Percentiles rank a stretch among this genome's conserved stretches.
phyloP scores from a whole-genome alignment of 1,140 invertebrate genomes.

The Hypsibius dujardini region DNA sequence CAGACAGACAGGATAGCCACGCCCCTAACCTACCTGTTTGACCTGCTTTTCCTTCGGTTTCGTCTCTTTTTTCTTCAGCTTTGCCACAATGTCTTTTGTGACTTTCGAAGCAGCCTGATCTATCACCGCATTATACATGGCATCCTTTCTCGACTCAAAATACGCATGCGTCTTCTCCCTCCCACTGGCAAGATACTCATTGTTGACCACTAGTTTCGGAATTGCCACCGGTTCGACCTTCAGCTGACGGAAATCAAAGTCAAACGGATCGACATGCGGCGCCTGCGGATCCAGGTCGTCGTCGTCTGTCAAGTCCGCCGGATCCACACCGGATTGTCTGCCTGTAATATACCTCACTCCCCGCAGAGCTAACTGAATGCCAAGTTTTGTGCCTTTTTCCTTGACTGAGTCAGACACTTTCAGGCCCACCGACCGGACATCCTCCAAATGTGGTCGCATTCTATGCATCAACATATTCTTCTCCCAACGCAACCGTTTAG shows the following conservation, averaged over 20 bases:
- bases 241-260: background rate
- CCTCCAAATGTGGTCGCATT: background rate
- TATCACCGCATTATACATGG: background rate
- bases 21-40: no score
- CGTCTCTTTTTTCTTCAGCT: background rate
- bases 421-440: background rate
- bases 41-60: constrained; percentile 9
- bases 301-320: background rate
- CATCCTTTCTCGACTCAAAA: background rate
- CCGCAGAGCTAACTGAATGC: background rate
- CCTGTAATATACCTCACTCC: background rate
- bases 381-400: background rate
- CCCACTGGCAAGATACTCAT: background rate
- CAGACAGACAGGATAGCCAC: no score
- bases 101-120: background rate
- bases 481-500: no score
- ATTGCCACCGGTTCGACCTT: background rate
- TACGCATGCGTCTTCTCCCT: background rate
- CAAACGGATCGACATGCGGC: background rate
- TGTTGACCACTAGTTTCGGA: background rate
- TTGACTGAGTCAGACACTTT: background rate
- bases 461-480: background rate
- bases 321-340: background rate
- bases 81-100: background rate
- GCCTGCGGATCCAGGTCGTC: no score